phyloP scores from a whole-genome alignment of 2,888 invertebrate species.

The Clunio marinus region DNA sequence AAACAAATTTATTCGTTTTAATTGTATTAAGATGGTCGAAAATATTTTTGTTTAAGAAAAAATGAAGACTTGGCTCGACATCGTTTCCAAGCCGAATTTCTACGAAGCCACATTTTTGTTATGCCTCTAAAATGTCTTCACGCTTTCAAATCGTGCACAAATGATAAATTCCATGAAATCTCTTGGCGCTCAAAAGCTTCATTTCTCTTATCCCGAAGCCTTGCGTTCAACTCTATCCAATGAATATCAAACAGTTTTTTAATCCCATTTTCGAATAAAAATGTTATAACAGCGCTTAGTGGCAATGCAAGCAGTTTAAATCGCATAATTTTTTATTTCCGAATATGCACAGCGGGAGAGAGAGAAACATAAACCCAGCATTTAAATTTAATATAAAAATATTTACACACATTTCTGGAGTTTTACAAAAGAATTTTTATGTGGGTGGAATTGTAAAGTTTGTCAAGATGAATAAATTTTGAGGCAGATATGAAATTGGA shows the following conservation, averaged over 20 bases:
- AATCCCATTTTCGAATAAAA: slow-evolving; percentile 25
- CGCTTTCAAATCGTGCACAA: not conserved
- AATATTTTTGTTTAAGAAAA: too few relatives aligned
- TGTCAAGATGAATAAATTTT: too few relatives aligned
- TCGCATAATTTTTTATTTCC: slow-evolving; percentile 35
- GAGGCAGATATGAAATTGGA: too few relatives aligned
- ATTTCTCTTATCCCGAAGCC: not conserved
- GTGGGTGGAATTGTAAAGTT: too few relatives aligned
- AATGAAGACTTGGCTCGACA: too few relatives aligned
- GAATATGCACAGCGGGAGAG: not conserved
- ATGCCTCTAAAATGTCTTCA: not conserved
- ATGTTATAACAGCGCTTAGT: not conserved
- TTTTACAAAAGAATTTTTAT: too few relatives aligned
- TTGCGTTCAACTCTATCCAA: slow-evolving; percentile 13
- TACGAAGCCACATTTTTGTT: too few relatives aligned
- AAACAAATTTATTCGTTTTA: slow-evolving; percentile 32
- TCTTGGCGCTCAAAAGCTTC: not conserved
- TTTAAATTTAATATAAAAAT: slow-evolving; percentile 27
- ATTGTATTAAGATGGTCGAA: not conserved
- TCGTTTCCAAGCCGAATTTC: too few relatives aligned
- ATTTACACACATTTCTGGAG: not conserved
- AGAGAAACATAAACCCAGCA: slow-evolving; percentile 21
- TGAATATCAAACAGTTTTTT: slow-evolving; percentile 34
- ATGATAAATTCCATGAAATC: too few relatives aligned
- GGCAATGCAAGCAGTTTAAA: slow-evolving; percentile 7